Base-by-base conservation (phyloP, 2,113 vertebrate genomes). In the Ovibos moschatus region DNA sequence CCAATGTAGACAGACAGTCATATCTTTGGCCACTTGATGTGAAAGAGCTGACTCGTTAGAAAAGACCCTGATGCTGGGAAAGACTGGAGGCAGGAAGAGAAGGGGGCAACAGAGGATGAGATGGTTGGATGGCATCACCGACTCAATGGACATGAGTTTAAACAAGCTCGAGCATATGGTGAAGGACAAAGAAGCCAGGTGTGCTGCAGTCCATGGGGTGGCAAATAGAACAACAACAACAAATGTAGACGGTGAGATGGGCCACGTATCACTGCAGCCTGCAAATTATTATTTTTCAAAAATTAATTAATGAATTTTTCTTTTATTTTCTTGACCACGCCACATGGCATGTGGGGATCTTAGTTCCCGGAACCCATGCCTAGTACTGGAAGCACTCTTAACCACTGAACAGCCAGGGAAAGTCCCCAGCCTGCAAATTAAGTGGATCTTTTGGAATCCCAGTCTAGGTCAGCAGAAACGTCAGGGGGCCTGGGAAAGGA, bases 181-280 rank as follows among this genome's bases (percentile, higher is more conserved):
- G 40, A 27, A 76, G 71, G 23, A 76, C 11, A 76, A 6, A 13
- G 71, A 43, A 25, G 40, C 40, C 36, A 43, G 21, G 40, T 25
- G 71, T 43, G 71, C 36, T 76, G 36, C 6, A 43, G 71, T 7
- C 71, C 3, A 7, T 27, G 36, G 71, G 71, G 36, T 27, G 1
- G 1, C 36, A 27, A 43, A 14, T 0, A 71, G 71, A 76, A 76
- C 23, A 7, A 43, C 71, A 3, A 43, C 36, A 13, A 76, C 9
- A 74, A 27, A 27, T 43, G 17, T 0, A 64, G 74, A 86, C 2
- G 1, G 28, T 1, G 36, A 85, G 91, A 78, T 8, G 16, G 58
- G 58, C 5, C n/a, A 92, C 30, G 28, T 58, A 21, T 43, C 82
- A 2, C 14, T 40, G 51, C 0, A 4, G 53, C 0, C 15, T 50